A percentile compares a stretch with the other conserved stretches of the same genome.
phyloP scores from a whole-genome alignment of 2,888 invertebrate genomes.

The Hermaeophaga mercurialis region DNA sequence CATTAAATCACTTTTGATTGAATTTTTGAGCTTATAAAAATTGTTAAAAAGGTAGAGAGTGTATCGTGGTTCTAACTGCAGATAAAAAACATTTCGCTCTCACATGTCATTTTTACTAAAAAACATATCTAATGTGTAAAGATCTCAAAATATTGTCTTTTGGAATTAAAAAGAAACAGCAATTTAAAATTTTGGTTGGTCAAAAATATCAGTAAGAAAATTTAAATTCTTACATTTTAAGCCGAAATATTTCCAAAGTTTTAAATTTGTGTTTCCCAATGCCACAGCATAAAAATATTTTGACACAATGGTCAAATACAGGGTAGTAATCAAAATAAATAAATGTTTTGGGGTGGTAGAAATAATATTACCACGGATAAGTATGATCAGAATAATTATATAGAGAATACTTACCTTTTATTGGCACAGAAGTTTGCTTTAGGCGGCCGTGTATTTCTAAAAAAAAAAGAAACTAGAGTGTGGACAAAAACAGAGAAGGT shows the following conservation, averaged over 20 bases:
- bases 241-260: neutral
- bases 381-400: too few species aligned
- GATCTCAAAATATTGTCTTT: conserved; percentile 12
- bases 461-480: too few species aligned
- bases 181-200: neutral
- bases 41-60: conserved; percentile 20
- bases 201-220: neutral
- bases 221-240: neutral
- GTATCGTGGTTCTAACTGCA: conserved; percentile 34
- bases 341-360: too few species aligned
- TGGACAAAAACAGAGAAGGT: too few species aligned
- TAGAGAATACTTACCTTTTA: too few species aligned
- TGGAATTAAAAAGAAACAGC: conserved; percentile 3
- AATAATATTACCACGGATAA: too few species aligned
- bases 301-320: conserved; percentile 9
- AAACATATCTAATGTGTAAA: neutral
- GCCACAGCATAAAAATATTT: conserved; percentile 20
- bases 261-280: conserved; percentile 5
- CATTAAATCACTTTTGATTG: too few species aligned
- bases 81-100: conserved; percentile 33
- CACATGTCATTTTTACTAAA: conserved; percentile 25
- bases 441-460: too few species aligned
- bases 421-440: too few species aligned
- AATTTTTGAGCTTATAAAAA: neutral
- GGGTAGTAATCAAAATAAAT: too few species aligned